Conservation (phyloP, 2,888 invertebrate genomes). For the Osmoderma eremita region DNA sequence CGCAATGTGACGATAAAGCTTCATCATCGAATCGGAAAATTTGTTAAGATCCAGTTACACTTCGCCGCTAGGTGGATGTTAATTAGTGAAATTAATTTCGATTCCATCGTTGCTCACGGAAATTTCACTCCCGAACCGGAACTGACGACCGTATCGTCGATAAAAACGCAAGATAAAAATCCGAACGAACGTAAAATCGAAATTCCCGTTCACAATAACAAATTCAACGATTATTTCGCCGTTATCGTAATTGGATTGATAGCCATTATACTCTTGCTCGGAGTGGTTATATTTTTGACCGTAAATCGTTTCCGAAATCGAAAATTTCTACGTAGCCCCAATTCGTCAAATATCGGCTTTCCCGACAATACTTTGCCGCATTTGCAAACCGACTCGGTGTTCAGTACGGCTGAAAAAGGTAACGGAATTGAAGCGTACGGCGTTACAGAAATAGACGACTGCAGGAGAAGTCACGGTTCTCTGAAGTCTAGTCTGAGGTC, state of each 20-base stretch:
- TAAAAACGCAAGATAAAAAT: slow-evolving; percentile 65
- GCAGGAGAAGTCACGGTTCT: slow-evolving; percentile 67
- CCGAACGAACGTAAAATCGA: slow-evolving; percentile 65
- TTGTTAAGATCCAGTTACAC: slow-evolving; percentile 79
- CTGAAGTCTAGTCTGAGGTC: slow-evolving; percentile 64
- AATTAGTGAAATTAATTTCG: slow-evolving; percentile 89
- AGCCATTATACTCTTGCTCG: slow-evolving; percentile 77
- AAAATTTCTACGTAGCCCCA: slow-evolving; percentile 78
- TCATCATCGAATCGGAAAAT: slow-evolving; percentile 82
- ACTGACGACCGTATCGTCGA: slow-evolving; percentile 66
- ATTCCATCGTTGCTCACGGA: slow-evolving; percentile 79
- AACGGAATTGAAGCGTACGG: slow-evolving; percentile 69
- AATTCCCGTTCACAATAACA: slow-evolving; percentile 69
- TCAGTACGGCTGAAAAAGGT: slow-evolving; percentile 62
- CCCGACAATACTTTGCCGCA: slow-evolving; percentile 61
- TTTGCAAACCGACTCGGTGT: slow-evolving; percentile 67
- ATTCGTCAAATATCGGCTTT: slow-evolving; percentile 69
- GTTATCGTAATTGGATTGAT: slow-evolving; percentile 81
- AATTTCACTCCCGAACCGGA: slow-evolving; percentile 78
- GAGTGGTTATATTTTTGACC: slow-evolving; percentile 77
- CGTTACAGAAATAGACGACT: slow-evolving; percentile 71
- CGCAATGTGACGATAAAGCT: slow-evolving; percentile 85
- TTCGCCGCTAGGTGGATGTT: slow-evolving; percentile 90
- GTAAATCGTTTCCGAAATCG: slow-evolving; percentile 76
- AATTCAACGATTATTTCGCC: slow-evolving; percentile 80